Base-by-base conservation (phyloP, 2,888 invertebrate genomes). In the Hemicrepidius hirtus region DNA sequence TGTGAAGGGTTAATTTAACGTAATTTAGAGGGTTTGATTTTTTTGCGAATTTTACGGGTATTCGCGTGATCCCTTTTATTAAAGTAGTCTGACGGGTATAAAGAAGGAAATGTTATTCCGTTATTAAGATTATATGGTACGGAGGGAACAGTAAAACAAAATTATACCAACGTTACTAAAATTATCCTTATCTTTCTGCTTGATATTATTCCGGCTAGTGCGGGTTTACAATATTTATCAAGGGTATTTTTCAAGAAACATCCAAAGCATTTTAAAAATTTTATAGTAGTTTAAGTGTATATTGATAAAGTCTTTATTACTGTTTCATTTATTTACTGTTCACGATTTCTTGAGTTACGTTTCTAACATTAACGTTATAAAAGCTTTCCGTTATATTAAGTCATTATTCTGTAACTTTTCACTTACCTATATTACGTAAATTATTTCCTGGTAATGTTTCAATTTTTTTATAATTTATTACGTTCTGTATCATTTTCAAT, bases 51-150 rank as follows among this genome's bases (percentile, higher is more conserved):
- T 46, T 46, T 18, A 40, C 20, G 3, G 6, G 3, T 20, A 57
- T 40, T 57, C 20, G 57, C 57, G 57, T 57, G 57, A 57, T 57
- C 3, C 16, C 37, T 18, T 16, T 57, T 37, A 40, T 20, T 57
- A 37, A 37, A 37, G 4, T 57, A 57, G 9, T 37, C 12, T 50
- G 16, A 20, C 10, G 18, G 18, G 37, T 35, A 57, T 20, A 57
- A 18, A 57, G 13, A 20, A 57, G 57, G 57, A 37, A 57, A 57
- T 37, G 20, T 40, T 57, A 20, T 50, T 50, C n/a, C 37, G 37
- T 37, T 57, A 57, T 57, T 57, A 57, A 57, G 57, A 57, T 57
- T 57, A 37, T 53, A 21, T 53, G 53, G 53, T 13, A 53, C 53
- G 21, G 28, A 21, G 28, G 13, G 28, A 53, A 21, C 21, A 53